phyloP scores from a whole-genome alignment of 2,888 invertebrate genomes.

The Agonopterix subpropinquella region DNA sequence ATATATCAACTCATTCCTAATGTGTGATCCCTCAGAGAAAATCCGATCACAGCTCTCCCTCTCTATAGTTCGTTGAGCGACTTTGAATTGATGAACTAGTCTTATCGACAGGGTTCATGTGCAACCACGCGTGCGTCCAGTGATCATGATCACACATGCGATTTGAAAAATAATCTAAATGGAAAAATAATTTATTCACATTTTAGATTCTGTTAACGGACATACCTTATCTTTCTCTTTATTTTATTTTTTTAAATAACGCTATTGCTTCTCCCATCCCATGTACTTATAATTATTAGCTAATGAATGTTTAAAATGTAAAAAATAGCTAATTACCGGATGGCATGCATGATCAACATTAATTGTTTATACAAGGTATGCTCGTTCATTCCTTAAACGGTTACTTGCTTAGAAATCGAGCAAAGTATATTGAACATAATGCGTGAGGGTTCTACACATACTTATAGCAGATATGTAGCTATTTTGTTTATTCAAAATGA shows the following conservation, averaged over 20 bases:
- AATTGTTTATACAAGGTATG: constrained; percentile 21
- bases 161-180: too few species aligned
- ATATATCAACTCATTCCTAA: too few species aligned
- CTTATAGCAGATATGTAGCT: not conserved
- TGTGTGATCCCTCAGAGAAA: too few species aligned
- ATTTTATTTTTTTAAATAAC: not conserved
- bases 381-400: constrained; percentile 29
- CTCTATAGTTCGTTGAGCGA: too few species aligned
- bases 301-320: constrained; percentile 20
- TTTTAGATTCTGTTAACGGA: not conserved
- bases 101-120: too few species aligned
- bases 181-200: too few species aligned
- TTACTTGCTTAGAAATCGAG: constrained; percentile 23
- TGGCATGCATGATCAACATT: constrained; percentile 31
- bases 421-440: constrained; percentile 2
- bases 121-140: too few species aligned
- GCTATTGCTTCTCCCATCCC: not conserved
- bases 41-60: too few species aligned
- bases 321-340: constrained; percentile 27
- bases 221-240: not conserved
- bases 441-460: constrained; percentile 7
- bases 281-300: not conserved
- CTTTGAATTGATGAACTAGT: too few species aligned
- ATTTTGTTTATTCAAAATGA: not conserved
- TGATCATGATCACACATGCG: too few species aligned